These are phyloP conservation scores for Diprion similis DNA, from an alignment of 1,140 invertebrate genomes.

Conservation along the genomic window DNA sequence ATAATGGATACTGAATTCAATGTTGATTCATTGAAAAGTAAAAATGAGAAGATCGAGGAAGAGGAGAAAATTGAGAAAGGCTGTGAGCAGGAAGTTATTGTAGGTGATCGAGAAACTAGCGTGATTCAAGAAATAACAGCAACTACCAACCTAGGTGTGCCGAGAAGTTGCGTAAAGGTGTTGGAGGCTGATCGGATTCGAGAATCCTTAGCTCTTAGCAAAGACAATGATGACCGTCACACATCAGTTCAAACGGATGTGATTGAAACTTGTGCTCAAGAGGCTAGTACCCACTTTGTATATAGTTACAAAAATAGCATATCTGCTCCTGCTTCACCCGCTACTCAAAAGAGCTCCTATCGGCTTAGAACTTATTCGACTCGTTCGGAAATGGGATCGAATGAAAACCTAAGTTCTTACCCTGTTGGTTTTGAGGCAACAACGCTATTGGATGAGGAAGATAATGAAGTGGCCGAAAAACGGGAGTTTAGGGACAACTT, in stretches of 20 bases:
- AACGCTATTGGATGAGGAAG: constrained; percentile 45
- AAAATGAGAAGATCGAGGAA: constrained; percentile 12
- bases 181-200: background rate
- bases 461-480: constrained; percentile 48
- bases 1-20: constrained; percentile 51
- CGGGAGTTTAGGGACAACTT: constrained; percentile 51
- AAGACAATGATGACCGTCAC: constrained; percentile 5
- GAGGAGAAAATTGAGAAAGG: constrained; percentile 22
- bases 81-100: constrained; percentile 14
- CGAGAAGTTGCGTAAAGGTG: background rate
- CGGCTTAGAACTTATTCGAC: constrained; percentile 36
- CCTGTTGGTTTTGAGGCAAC: constrained; percentile 47
- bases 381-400: constrained; percentile 48
- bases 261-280: background rate
- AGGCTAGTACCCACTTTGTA: constrained; percentile 27
- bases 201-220: constrained; percentile 2
- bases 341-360: constrained; percentile 35
- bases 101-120: constrained; percentile 15
- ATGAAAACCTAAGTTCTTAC: constrained; percentile 48
- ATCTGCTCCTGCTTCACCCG: constrained; percentile 51
- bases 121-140: background rate
- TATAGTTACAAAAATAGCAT: constrained; percentile 51
- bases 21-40: constrained; percentile 22
- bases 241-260: background rate
- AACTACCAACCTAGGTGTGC: background rate